phyloP scores from a whole-genome alignment of 2,888 invertebrate genomes.

The Alitta virens region DNA sequence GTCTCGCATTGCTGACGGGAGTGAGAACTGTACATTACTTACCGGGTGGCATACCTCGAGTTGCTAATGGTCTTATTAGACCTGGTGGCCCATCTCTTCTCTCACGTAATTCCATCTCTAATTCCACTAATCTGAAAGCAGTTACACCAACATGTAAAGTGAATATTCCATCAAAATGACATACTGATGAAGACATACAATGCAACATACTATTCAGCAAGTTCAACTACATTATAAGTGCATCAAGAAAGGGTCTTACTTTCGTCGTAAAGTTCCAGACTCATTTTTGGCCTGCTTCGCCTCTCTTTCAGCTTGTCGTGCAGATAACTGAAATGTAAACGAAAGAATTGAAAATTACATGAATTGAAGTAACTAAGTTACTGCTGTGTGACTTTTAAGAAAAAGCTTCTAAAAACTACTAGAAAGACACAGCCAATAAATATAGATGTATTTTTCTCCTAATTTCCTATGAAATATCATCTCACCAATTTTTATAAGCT shows the following conservation, averaged over 20 bases:
- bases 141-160: not conserved
- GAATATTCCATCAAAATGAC: not conserved
- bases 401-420: too few relatives aligned
- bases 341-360: too few relatives aligned
- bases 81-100: slow-evolving; percentile 34
- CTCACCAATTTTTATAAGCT: too few relatives aligned
- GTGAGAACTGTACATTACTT: too few relatives aligned
- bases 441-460: too few relatives aligned
- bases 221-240: not conserved
- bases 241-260: slow-evolving; percentile 31
- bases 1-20: too few relatives aligned
- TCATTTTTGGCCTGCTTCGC: slow-evolving; percentile 78
- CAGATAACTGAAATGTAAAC: slow-evolving; percentile 58
- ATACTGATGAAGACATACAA: not conserved
- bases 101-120: slow-evolving; percentile 39
- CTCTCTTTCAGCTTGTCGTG: slow-evolving; percentile 77
- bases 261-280: slow-evolving; percentile 59
- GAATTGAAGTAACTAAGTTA: too few relatives aligned
- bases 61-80: slow-evolving; percentile 45
- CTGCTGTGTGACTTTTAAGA: too few relatives aligned
- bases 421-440: too few relatives aligned
- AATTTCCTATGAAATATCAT: too few relatives aligned
- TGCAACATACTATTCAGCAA: too few relatives aligned
- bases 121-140: slow-evolving; percentile 39
- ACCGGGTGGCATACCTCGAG: slow-evolving; percentile 43